Conservation (phyloP, 2,113 vertebrate genomes). For the Platysteira castanea region DNA sequence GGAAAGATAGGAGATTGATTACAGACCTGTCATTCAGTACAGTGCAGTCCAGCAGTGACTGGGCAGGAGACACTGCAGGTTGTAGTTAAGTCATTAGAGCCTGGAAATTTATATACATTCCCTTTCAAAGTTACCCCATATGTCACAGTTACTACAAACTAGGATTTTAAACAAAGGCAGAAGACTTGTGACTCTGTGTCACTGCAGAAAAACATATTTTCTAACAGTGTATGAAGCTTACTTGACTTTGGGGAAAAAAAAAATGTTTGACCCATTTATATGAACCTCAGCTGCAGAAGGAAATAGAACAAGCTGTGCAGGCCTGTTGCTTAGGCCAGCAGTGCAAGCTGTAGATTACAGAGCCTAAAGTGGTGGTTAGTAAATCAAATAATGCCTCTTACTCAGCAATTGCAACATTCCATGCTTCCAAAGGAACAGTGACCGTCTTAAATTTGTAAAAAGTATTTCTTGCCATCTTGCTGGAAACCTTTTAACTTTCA, state of each 20-base stretch:
- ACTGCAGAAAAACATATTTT: neutral
- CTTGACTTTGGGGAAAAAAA: neutral
- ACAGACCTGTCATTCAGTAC: neutral
- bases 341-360: neutral
- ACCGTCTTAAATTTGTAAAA: neutral
- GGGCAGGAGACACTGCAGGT: neutral
- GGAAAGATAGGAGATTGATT: neutral
- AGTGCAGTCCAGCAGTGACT: neutral
- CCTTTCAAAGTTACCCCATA: neutral
- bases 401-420: neutral
- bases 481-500: neutral
- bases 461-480: neutral
- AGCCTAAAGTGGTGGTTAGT: neutral
- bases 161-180: neutral
- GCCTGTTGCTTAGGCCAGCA: neutral
- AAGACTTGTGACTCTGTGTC: neutral
- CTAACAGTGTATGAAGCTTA: neutral
- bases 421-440: neutral
- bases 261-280: neutral
- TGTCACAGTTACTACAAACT: neutral
- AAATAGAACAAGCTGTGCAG: neutral
- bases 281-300: neutral
- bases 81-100: neutral
- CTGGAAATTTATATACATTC: neutral
- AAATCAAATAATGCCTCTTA: neutral